Evolutionary conservation across 2,113 vertebrate species (phyloP).

Genomic region (Syngnathoides biaculeatus): DNA sequence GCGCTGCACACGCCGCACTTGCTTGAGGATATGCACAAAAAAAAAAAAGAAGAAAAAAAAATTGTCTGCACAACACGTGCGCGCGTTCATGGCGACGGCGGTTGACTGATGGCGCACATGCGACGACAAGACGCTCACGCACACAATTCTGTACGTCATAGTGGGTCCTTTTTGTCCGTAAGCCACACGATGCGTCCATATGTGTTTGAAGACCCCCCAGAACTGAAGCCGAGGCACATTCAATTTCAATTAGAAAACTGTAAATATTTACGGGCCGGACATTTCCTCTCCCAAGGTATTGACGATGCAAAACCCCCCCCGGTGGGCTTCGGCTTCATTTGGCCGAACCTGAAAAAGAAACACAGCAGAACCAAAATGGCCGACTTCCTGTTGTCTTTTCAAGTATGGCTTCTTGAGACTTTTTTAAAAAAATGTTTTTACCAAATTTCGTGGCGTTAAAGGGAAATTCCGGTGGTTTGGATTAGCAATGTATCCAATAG

Average conservation of each 20-base stretch:
- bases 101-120: background rate
- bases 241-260: slow-evolving; percentile 70
- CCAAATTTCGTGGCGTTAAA: background rate
- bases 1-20: background rate
- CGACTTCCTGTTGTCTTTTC: background rate
- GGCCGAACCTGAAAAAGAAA: background rate
- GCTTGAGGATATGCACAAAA: background rate
- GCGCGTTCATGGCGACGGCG: too few species aligned
- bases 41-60: background rate
- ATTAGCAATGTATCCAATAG: too few species aligned
- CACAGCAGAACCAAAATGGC: background rate
- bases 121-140: slow-evolving; percentile 2
- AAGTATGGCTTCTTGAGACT: background rate
- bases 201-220: slow-evolving; percentile 64
- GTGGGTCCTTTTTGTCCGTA: background rate
- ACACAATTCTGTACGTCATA: background rate
- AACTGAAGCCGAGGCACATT: slow-evolving; percentile 57
- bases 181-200: slow-evolving; percentile 51
- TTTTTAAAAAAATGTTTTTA: background rate
- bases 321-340: slow-evolving; percentile 46
- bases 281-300: slow-evolving; percentile 67
- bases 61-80: background rate
- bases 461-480: too few species aligned
- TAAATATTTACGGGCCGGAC: slow-evolving; percentile 73
- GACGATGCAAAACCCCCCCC: too few species aligned